These are phyloP conservation scores for Scolopax rusticola DNA, from an alignment of 2,797 vertebrate species.

Conservation along the genomic window DNA sequence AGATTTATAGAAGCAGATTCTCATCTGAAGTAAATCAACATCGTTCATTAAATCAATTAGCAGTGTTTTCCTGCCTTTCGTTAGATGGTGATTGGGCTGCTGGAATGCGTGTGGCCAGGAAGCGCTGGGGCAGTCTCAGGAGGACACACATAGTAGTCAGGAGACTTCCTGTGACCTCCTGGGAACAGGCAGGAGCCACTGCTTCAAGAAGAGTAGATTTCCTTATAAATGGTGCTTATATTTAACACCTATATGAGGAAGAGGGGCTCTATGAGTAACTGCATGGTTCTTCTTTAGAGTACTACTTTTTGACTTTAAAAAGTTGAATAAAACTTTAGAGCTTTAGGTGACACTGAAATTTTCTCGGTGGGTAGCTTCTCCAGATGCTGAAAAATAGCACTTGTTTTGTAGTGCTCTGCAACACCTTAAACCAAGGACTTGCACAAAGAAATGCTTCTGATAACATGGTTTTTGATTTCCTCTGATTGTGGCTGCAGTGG, in stretches of 20 bases:
- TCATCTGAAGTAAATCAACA: slow-evolving; percentile 45
- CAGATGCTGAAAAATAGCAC: not conserved
- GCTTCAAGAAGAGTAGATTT: not conserved
- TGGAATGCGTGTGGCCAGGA: not conserved
- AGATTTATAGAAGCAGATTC: slow-evolving; percentile 44
- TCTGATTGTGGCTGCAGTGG: not conserved
- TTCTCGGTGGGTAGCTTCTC: not conserved
- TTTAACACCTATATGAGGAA: not conserved
- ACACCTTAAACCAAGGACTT: not conserved
- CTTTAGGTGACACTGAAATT: not conserved
- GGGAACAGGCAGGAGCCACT: not conserved
- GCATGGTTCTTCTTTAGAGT: not conserved
- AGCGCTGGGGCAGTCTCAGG: not conserved
- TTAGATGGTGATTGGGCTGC: not conserved
- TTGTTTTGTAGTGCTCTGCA: not conserved
- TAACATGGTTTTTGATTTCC: not conserved
- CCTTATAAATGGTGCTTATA: not conserved
- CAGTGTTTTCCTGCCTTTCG: slow-evolving; percentile 8
- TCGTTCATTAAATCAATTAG: slow-evolving; percentile 39
- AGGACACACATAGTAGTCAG: not conserved
- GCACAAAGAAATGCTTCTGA: not conserved
- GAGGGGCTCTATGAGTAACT: not conserved
- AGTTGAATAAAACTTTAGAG: not conserved
- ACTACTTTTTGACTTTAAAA: not conserved
- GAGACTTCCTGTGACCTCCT: not conserved